Conservation (phyloP, 2,797 vertebrate genomes). For the Sebastolobus altivelis region DNA sequence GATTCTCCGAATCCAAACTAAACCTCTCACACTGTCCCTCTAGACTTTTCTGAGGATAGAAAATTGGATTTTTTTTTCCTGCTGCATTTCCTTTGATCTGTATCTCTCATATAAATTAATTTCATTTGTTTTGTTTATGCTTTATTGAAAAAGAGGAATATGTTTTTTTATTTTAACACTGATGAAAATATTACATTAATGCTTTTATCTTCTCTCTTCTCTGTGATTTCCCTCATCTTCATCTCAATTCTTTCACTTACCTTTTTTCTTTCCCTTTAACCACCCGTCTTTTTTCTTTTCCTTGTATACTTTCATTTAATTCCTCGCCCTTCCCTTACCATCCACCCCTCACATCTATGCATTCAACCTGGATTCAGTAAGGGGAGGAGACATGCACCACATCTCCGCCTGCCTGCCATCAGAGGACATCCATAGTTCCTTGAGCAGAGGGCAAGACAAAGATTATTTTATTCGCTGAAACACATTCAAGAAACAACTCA, state of each 20-base stretch:
- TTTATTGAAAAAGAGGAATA: constrained; percentile 5
- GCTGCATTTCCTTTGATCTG: constrained; percentile 43
- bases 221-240: constrained; percentile 34
- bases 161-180: constrained; percentile 9
- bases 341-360: constrained; percentile 15
- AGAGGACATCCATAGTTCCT: constrained; percentile 71
- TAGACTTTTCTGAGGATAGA: constrained; percentile 36
- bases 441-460: constrained; percentile 74
- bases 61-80: constrained; percentile 52
- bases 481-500: constrained; percentile 66
- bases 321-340: not conserved
- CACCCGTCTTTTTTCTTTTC: not conserved
- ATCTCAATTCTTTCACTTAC: constrained; percentile 9
- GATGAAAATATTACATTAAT: constrained; percentile 40
- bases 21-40: constrained; percentile 40
- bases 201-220: constrained; percentile 30
- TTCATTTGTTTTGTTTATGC: constrained; percentile 32
- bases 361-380: constrained; percentile 44
- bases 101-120: constrained; percentile 37
- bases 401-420: constrained; percentile 67
- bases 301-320: constrained; percentile 23
- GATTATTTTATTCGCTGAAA: constrained; percentile 72
- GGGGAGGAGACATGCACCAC: constrained; percentile 56
- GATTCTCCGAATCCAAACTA: constrained; percentile 52
- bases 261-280: not conserved